A percentile compares a stretch with the other conserved stretches of the same genome.
phyloP scores from a whole-genome alignment of 1,140 invertebrate species.

The Lordiphosa stackelbergi region DNA sequence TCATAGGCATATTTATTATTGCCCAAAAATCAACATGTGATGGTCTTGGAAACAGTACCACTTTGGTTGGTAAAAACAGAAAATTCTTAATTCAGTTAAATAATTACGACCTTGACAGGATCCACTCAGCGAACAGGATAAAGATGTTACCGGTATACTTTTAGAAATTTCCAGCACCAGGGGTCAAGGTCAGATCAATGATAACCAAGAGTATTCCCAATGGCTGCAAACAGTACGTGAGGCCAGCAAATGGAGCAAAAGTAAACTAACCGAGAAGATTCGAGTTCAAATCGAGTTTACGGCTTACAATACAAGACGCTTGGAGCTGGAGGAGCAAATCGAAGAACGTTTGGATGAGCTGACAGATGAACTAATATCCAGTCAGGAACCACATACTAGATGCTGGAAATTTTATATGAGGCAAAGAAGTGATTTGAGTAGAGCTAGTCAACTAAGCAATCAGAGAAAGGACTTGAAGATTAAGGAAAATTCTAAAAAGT shows the following conservation, averaged over 20 bases:
- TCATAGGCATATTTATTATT: background rate
- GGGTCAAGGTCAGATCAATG: background rate
- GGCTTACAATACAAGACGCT: background rate
- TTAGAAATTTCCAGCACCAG: background rate
- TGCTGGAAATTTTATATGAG: slow-evolving; percentile 11
- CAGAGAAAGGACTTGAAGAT: slow-evolving; percentile 1
- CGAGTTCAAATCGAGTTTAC: background rate
- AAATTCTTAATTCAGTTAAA: background rate
- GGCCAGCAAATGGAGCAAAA: background rate
- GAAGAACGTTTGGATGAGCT: slow-evolving; percentile 6
- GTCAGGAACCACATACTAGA: background rate
- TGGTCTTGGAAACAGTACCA: background rate
- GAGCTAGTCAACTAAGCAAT: background rate
- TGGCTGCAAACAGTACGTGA: background rate
- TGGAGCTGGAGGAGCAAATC: slow-evolving; percentile 22
- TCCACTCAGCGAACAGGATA: background rate
- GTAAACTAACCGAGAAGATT: background rate
- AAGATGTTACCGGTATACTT: background rate
- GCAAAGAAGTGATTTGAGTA: background rate
- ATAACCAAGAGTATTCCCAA: background rate
- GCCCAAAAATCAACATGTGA: background rate
- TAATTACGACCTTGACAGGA: background rate
- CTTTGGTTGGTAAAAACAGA: background rate
- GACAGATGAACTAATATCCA: background rate
- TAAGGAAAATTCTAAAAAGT: background rate